Evolutionary conservation across 2,888 invertebrate genomes (phyloP), one percentile per base, ranked within the genome.

Genomic region (Amiota communis): DNA sequence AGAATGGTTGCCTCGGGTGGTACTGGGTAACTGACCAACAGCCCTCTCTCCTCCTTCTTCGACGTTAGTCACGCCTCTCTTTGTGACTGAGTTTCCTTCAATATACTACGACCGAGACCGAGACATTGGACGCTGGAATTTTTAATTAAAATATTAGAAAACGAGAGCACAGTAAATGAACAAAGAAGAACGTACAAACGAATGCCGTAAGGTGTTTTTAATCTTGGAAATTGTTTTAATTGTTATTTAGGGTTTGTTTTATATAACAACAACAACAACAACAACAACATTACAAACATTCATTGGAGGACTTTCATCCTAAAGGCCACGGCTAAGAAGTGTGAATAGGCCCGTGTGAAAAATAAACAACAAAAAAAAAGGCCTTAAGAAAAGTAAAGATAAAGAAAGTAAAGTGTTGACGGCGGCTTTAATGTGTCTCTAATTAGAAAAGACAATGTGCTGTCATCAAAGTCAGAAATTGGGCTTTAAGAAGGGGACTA

Each of bases 171-270:
- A n/a, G 53, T 12, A 53, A n/a, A n/a, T 4, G n/a, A n/a, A n/a
- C 53, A 53, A 53, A 53, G 53, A 12, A 53, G n/a, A n/a, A n/a
- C 53, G 13, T 8, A 12, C 4, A 83, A 79, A 12, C 4, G 84
- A 79, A 78, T 79, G 61, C 75, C 81, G 75, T 76, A 77, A 83
- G 86, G 83, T 86, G 86, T 86, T 84, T 86, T 85, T 83, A 86
- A 86, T 86, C 86, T 83, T 83, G 83, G 72, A 83, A 83, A 83
- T 83, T 86, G 83, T 81, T 86, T 83, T 83, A 83, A 86, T 83
- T 83, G 83, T 83, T 84, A 83, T 83, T 83, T 84, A 83, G 86
- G 82, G 83, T 83, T 83, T 83, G 78, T 75, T 78, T 77, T 65
- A 49, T 46, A 53, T 8, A 10, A 13, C 53, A 15, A n/a, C 53